These are phyloP conservation scores for Brachionus asplanchnoidis DNA, from an alignment of 1,140 invertebrate genomes.

Conservation along the genomic window DNA sequence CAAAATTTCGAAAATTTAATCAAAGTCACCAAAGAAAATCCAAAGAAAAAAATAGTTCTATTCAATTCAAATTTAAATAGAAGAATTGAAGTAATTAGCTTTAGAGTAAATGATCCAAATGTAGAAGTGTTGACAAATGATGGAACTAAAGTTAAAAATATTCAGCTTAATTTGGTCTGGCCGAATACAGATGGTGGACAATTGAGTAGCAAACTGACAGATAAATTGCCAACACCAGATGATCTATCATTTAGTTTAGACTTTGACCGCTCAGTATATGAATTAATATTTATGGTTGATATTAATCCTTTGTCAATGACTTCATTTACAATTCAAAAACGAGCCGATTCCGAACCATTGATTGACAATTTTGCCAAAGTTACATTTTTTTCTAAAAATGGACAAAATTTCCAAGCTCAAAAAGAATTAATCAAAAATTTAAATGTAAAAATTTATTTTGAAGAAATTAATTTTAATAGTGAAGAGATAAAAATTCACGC, in stretches of 20 bases:
- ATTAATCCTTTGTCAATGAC: conserved; percentile 5
- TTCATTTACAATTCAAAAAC: not conserved
- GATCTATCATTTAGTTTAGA: not conserved
- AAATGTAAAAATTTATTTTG: conserved; percentile 5
- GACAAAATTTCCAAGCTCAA: not conserved
- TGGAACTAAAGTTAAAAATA: not conserved
- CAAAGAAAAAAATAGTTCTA: conserved; percentile 11
- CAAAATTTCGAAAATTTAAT: conserved; percentile 29
- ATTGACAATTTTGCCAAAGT: not conserved
- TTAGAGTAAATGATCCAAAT: conserved; percentile 11
- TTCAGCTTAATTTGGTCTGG: conserved; percentile 23
- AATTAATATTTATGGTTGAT: conserved; percentile 12
- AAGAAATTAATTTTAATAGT: not conserved
- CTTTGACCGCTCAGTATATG: not conserved
- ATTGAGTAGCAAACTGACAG: not conserved
- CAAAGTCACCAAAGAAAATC: not conserved
- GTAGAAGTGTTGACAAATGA: not conserved
- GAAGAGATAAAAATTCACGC: not conserved
- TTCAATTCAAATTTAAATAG: conserved; percentile 33
- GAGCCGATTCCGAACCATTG: not conserved
- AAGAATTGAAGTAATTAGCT: conserved; percentile 23
- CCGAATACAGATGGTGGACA: conserved; percentile 27
- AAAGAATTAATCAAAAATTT: not conserved
- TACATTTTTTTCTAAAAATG: not conserved
- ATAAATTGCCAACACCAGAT: not conserved